These are phyloP conservation scores for Trypoxylon attenuatum DNA, from an alignment of 2,888 invertebrate species.

Conservation along the genomic window DNA sequence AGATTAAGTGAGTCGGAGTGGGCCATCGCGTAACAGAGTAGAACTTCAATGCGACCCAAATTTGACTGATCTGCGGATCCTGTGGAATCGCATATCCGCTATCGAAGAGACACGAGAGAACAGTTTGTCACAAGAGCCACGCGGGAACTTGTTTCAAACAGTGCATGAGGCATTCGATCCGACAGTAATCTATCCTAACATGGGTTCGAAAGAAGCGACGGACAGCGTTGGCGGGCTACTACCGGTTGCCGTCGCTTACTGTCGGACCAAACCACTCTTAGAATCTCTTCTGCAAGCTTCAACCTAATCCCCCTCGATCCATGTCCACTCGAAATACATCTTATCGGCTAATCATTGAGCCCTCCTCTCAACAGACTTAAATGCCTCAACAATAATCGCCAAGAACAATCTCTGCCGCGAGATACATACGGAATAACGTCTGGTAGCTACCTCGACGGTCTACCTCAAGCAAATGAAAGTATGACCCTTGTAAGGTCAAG, in stretches of 20 bases:
- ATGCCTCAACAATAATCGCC: not conserved
- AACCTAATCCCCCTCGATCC: not conserved
- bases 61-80: too few species aligned
- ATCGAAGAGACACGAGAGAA: too few species aligned
- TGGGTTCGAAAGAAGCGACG: conserved; percentile 30
- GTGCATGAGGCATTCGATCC: too few species aligned
- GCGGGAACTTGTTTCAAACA: too few species aligned
- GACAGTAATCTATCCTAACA: too few species aligned
- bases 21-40: not conserved
- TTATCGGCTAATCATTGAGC: too few species aligned
- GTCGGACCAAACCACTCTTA: conserved; percentile 11
- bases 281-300: not conserved
- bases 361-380: not conserved
- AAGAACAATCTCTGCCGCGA: not conserved
- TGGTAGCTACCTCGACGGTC: not conserved
- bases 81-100: too few species aligned
- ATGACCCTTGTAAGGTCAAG: not conserved
- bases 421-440: too few species aligned
- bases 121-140: too few species aligned
- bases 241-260: conserved; percentile 25
- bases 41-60: too few species aligned
- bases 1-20: not conserved
- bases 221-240: not conserved
- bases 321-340: not conserved
- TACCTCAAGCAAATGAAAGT: not conserved